Evolutionary conservation across 2,113 vertebrate genomes (phyloP).

Genomic region (Gnathonemus longibarbis): DNA sequence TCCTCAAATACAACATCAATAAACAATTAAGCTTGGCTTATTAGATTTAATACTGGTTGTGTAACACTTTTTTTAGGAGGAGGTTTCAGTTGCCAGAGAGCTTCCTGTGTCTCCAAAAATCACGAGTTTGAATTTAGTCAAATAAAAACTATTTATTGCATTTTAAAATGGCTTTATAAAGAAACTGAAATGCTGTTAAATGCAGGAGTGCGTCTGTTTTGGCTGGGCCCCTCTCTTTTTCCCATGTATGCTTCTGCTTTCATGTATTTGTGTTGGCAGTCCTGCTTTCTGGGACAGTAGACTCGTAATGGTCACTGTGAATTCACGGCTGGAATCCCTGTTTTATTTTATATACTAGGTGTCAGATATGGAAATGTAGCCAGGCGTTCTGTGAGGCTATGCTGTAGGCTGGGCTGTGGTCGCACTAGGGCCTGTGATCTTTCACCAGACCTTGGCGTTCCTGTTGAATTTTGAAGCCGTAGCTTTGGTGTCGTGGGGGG

Average conservation of each 20-base stretch:
- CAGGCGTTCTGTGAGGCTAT: neutral
- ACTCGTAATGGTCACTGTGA: neutral
- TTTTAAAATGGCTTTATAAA: neutral
- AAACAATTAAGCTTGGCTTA: slow-evolving; percentile 10
- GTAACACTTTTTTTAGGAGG: neutral
- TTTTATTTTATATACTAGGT: neutral
- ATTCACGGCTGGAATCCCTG: neutral
- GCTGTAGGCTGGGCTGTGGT: neutral
- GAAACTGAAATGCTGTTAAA: neutral
- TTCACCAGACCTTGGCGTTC: neutral
- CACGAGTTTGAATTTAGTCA: neutral
- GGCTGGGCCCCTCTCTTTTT: no score
- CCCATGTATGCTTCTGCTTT: neutral
- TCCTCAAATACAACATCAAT: slow-evolving; percentile 16
- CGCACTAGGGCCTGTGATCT: neutral
- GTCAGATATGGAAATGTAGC: neutral
- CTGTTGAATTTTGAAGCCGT: neutral
- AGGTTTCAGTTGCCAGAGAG: neutral
- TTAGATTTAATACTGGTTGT: neutral
- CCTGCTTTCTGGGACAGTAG: neutral
- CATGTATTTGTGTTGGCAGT: neutral
- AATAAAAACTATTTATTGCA: neutral
- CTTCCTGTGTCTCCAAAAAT: neutral
- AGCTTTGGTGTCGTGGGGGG: neutral
- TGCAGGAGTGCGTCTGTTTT: neutral